Percentiles rank a stretch among this genome's conserved stretches.
phyloP scores from a whole-genome alignment of 2,113 vertebrate genomes.

The Myotis davidii region DNA sequence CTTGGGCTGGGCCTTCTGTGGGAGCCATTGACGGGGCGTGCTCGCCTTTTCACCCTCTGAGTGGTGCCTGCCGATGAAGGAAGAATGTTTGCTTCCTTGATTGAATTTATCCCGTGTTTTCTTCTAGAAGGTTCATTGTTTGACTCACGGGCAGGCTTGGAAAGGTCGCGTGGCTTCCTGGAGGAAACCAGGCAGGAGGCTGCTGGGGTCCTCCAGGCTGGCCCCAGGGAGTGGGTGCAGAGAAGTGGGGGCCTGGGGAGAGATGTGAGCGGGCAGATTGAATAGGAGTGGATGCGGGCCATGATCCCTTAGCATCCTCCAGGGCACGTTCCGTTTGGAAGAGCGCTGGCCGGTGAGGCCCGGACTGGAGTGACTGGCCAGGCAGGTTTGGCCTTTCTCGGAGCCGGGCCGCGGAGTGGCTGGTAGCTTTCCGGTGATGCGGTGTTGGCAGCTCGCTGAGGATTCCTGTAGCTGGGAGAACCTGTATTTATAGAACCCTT shows the following conservation, averaged over 20 bases:
- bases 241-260: not conserved
- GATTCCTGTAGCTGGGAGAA: not conserved
- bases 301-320: not conserved
- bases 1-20: not conserved
- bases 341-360: not conserved
- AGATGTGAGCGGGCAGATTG: not conserved
- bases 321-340: not conserved
- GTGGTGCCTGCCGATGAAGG: not conserved
- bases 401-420: not conserved
- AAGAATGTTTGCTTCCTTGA: not conserved
- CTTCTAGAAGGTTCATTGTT: not conserved
- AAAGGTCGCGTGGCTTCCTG: too few species aligned
- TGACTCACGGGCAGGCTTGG: not conserved
- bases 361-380: not conserved
- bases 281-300: not conserved
- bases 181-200: not conserved
- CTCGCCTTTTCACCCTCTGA: not conserved
- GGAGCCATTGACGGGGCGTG: not conserved
- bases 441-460: not conserved
- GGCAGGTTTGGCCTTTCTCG: not conserved
- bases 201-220: not conserved
- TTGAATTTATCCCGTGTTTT: not conserved
- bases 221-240: not conserved
- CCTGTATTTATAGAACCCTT: not conserved
- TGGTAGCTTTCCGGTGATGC: not conserved